Conservation (phyloP, 2,888 invertebrate genomes). For the Nysson spinosus region DNA sequence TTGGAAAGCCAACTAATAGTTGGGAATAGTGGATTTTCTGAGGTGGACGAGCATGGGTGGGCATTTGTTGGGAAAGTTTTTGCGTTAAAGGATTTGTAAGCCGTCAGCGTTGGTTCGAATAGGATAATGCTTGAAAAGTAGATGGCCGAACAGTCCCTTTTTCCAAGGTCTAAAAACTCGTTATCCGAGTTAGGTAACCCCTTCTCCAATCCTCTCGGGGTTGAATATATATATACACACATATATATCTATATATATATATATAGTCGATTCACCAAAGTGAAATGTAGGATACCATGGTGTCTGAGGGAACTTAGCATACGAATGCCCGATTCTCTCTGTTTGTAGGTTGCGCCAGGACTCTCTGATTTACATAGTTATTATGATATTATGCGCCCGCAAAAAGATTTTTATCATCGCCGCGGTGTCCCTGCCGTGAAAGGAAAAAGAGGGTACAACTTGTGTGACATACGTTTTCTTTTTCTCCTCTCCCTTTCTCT, state of each 20-base stretch:
- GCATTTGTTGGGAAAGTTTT: slow-evolving; percentile 18
- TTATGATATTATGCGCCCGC: slow-evolving; percentile 72
- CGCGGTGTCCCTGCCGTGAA: slow-evolving; percentile 44
- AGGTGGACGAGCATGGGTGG: too few species aligned
- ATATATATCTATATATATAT: slow-evolving; percentile 1
- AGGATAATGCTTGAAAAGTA: slow-evolving; percentile 49
- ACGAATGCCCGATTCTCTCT: slow-evolving; percentile 69
- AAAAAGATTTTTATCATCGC: slow-evolving; percentile 68
- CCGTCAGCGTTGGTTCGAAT: slow-evolving; percentile 28
- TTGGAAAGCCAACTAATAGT: too few species aligned
- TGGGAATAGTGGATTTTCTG: too few species aligned
- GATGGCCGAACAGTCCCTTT: slow-evolving; percentile 40
- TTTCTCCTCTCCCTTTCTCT: neutral
- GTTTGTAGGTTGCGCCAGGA: slow-evolving; percentile 58
- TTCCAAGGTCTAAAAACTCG: slow-evolving; percentile 35
- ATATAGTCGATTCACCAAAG: slow-evolving; percentile 31
- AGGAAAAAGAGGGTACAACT: slow-evolving; percentile 32
- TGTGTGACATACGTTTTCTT: slow-evolving; percentile 42
- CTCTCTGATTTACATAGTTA: slow-evolving; percentile 74
- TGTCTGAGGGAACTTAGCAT: slow-evolving; percentile 62
- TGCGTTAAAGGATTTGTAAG: slow-evolving; percentile 36
- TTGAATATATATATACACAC: neutral
- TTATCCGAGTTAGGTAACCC: slow-evolving; percentile 51
- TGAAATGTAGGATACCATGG: slow-evolving; percentile 21
- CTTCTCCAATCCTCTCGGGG: too few species aligned